Percentiles rank a stretch among this genome's conserved stretches.
Conservation (phyloP, 2,113 vertebrate genomes). For the Colistium nudipinnis region DNA sequence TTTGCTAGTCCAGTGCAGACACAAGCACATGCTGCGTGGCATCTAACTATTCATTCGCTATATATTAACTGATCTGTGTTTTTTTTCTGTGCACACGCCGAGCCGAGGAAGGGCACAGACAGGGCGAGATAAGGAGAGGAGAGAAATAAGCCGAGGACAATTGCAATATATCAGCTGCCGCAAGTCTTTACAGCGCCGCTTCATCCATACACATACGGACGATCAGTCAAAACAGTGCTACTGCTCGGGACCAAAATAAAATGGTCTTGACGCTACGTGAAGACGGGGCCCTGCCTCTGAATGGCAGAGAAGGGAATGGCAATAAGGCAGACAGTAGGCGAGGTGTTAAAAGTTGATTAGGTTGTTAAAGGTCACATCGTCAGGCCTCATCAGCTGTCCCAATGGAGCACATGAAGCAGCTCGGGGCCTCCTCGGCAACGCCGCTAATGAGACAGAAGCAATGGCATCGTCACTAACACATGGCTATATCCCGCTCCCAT, state of each 20-base stretch:
- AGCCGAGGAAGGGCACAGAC: constrained; percentile 27
- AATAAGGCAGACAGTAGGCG: constrained; percentile 68
- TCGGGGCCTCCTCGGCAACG: constrained; percentile 65
- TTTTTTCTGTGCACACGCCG: constrained; percentile 16
- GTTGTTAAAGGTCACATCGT: constrained; percentile 84
- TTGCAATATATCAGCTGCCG: constrained; percentile 46
- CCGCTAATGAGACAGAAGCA: constrained; percentile 81
- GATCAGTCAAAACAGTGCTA: constrained; percentile 41
- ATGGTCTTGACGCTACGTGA: constrained; percentile 26
- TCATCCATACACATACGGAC: constrained; percentile 36
- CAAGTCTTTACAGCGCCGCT: constrained; percentile 47
- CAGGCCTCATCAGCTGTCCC: constrained; percentile 79
- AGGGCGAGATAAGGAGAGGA: constrained; percentile 37
- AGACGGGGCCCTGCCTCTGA: constrained; percentile 25
- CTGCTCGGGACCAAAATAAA: constrained; percentile 12
- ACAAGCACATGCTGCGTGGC: not conserved
- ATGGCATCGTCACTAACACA: constrained; percentile 61
- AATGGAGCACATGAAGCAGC: constrained; percentile 67
- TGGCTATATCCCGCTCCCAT: constrained; percentile 55
- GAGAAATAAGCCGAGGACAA: constrained; percentile 46
- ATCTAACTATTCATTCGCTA: constrained; percentile 4
- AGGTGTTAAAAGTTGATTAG: constrained; percentile 88
- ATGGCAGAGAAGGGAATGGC: constrained; percentile 64
- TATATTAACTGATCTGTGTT: constrained; percentile 2
- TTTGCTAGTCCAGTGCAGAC: not conserved